Evolutionary conservation across 2,113 vertebrate species (phyloP).

Genomic region (Paralichthys olivaceus): DNA sequence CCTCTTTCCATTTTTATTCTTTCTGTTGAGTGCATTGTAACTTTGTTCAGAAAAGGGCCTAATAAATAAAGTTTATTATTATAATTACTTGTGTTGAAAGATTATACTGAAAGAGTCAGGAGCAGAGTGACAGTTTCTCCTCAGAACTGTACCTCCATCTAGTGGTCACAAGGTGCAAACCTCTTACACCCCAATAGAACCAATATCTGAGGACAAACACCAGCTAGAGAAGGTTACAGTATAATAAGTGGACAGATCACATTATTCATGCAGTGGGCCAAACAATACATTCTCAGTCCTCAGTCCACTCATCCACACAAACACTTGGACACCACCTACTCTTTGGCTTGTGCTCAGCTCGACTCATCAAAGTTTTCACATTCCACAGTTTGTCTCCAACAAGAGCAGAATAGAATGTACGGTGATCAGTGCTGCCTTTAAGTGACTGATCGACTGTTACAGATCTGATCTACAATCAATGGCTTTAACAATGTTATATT

Average conservation of each 20-base stretch:
- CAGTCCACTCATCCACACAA: neutral
- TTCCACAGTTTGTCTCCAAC: constrained; percentile 22
- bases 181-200: neutral
- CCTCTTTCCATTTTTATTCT: too few relatives aligned
- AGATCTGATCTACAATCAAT: neutral
- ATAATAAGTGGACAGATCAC: neutral
- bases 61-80: too few relatives aligned
- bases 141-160: constrained; percentile 65
- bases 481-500: too few relatives aligned
- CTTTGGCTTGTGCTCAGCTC: constrained; percentile 16
- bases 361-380: constrained; percentile 34
- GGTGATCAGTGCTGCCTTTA: neutral
- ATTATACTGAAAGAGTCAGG: constrained; percentile 4
- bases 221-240: neutral
- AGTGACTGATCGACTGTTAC: neutral
- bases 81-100: neutral
- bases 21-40: too few relatives aligned
- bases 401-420: neutral
- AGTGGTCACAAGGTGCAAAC: constrained; percentile 63
- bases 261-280: neutral
- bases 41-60: too few relatives aligned
- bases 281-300: neutral
- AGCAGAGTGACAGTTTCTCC: neutral
- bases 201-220: neutral
- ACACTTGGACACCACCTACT: neutral